phyloP scores from a whole-genome alignment of 2,888 invertebrate genomes.

The Macaria notata region DNA sequence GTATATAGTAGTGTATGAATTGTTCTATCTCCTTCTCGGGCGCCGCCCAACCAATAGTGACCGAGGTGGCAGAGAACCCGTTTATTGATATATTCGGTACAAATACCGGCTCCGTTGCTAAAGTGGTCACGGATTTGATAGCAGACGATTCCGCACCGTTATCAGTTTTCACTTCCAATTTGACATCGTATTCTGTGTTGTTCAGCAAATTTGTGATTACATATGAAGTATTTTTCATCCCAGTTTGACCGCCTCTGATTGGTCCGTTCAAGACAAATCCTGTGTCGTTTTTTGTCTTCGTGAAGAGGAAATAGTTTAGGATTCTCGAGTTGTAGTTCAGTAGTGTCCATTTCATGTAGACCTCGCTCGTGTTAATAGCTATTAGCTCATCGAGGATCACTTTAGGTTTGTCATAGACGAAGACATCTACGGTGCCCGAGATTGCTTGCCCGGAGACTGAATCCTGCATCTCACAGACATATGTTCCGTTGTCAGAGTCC shows the following conservation, averaged over 20 bases:
- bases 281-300: background rate
- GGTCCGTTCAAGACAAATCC: background rate
- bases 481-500: slow-evolving; percentile 87
- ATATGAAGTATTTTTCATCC: slow-evolving; percentile 80
- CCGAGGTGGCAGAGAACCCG: slow-evolving; percentile 85
- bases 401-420: slow-evolving; percentile 87
- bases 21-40: slow-evolving; percentile 85
- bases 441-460: slow-evolving; percentile 50
- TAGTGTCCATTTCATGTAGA: slow-evolving; percentile 92
- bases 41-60: slow-evolving; percentile 90
- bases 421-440: slow-evolving; percentile 71
- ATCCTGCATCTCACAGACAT: slow-evolving; percentile 62
- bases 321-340: slow-evolving; percentile 88
- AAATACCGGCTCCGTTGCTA: slow-evolving; percentile 88
- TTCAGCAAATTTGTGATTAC: slow-evolving; percentile 85
- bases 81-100: slow-evolving; percentile 90
- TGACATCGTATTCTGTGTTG: slow-evolving; percentile 85
- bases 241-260: background rate
- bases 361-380: slow-evolving; percentile 87
- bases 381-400: slow-evolving; percentile 87
- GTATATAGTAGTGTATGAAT: slow-evolving; percentile 88
- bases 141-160: slow-evolving; percentile 83
- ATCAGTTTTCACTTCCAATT: slow-evolving; percentile 85
- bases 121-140: slow-evolving; percentile 80
- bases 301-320: slow-evolving; percentile 64